Conservation (phyloP, 1,140 invertebrate species). For the Drosophila simulans region DNA sequence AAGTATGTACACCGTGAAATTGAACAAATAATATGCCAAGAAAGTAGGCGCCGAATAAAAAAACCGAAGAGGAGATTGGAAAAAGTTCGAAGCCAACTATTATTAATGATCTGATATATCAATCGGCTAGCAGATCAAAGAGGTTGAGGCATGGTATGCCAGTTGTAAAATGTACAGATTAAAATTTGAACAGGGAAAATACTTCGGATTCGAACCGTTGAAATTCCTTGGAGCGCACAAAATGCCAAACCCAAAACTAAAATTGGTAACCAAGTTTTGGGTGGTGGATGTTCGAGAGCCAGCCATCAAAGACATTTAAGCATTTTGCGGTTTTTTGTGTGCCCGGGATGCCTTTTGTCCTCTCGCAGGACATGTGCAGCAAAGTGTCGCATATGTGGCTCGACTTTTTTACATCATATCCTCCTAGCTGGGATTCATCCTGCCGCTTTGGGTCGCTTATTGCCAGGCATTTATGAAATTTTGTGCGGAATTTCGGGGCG, state of each 20-base stretch:
- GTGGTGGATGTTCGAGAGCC: constrained; percentile 13
- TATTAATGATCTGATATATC: constrained; percentile 78
- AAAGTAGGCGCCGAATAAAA: constrained; percentile 67
- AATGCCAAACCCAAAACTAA: constrained; percentile 63
- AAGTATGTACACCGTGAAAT: constrained; percentile 73
- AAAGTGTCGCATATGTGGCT: constrained; percentile 65
- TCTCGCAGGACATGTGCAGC: constrained; percentile 66
- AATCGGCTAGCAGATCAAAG: constrained; percentile 59
- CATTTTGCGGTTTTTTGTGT: constrained; percentile 75
- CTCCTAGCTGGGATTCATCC: constrained; percentile 49
- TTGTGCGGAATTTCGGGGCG: constrained; percentile 62
- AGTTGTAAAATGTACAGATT: constrained; percentile 43
- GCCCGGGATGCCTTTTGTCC: constrained; percentile 51
- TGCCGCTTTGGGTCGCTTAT: constrained; percentile 47
- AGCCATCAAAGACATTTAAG: constrained; percentile 80
- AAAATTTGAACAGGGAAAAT: constrained; percentile 53
- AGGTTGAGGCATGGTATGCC: constrained; percentile 10
- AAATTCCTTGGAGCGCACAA: constrained; percentile 69
- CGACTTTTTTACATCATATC: constrained; percentile 45
- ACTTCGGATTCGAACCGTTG: constrained; percentile 70
- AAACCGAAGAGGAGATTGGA: constrained; percentile 18
- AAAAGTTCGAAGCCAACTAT: constrained; percentile 45
- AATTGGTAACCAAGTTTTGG: constrained; percentile 33
- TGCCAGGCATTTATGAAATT: constrained; percentile 76
- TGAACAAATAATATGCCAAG: constrained; percentile 76